Percentiles rank a stretch among this genome's conserved stretches.
Evolutionary conservation across 2,113 vertebrate genomes (phyloP).

Genomic region (Entelurus aequoreus): DNA sequence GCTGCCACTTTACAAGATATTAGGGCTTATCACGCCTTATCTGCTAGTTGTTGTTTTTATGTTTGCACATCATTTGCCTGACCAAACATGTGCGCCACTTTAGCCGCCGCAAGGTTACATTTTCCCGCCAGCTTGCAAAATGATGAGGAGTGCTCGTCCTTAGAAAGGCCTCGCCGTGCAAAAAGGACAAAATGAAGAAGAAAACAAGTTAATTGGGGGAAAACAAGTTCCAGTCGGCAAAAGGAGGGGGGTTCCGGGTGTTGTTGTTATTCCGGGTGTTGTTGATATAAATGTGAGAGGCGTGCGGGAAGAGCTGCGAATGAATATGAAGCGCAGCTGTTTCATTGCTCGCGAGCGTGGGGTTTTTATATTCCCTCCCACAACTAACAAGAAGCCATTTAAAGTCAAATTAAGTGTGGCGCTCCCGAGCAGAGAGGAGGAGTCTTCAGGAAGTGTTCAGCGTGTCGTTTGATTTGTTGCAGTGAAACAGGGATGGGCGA

Average conservation of each 20-base stretch:
- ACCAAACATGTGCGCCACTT: conserved; percentile 55
- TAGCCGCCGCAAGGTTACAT: conserved; percentile 35
- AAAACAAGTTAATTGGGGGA: conserved; percentile 8
- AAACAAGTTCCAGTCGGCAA: no score
- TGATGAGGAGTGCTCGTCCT: conserved; percentile 16
- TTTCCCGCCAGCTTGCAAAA: conserved; percentile 27
- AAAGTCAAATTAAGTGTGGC: conserved; percentile 3
- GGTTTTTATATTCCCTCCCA: conserved; percentile 6
- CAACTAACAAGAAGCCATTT: neutral
- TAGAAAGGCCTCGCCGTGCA: conserved; percentile 13
- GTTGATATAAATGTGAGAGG: neutral
- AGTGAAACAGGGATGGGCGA: no score
- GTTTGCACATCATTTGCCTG: conserved; percentile 53
- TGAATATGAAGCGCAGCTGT: neutral
- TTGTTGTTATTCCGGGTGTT: no score
- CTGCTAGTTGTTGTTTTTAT: conserved; percentile 55
- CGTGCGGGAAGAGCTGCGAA: conserved; percentile 3
- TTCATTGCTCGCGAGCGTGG: neutral
- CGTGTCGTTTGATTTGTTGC: no score
- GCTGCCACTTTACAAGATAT: conserved; percentile 72
- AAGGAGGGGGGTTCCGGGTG: no score
- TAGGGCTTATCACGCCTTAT: conserved; percentile 69
- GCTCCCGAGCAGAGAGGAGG: neutral
- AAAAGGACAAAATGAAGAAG: conserved; percentile 4
- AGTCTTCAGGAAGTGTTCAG: no score